A percentile compares a stretch with the other conserved stretches of the same genome.
These are phyloP conservation scores for Astyanax mexicanus DNA, from an alignment of 2,797 vertebrate genomes.

Conservation along the genomic window DNA sequence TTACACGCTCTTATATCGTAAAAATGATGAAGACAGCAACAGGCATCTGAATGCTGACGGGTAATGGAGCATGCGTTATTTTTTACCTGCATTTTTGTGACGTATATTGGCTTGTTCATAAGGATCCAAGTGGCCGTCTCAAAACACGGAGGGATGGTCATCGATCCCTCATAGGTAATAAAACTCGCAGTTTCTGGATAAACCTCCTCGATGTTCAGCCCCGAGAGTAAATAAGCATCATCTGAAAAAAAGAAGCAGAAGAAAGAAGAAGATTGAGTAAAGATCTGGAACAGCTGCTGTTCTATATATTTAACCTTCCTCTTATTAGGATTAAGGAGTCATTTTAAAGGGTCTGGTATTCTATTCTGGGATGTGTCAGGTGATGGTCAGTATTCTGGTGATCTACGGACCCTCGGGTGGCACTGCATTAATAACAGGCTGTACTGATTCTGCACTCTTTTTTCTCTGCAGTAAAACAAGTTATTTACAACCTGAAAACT, in stretches of 20 bases:
- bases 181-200: conserved; percentile 97
- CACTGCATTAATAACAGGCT: too few relatives aligned
- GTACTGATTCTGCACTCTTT: too few relatives aligned
- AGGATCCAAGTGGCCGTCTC: conserved; percentile 98
- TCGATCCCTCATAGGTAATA: conserved; percentile 97
- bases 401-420: too few relatives aligned
- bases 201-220: conserved; percentile 95
- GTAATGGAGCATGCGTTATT: not conserved
- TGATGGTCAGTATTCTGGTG: too few relatives aligned
- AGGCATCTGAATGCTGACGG: not conserved
- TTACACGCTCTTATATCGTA: too few relatives aligned
- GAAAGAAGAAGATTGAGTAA: not conserved
- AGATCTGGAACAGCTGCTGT: conserved; percentile 4
- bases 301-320: not conserved
- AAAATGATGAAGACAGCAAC: too few relatives aligned
- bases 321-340: too few relatives aligned
- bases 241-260: conserved; percentile 79
- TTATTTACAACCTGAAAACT: too few relatives aligned
- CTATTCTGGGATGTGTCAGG: too few relatives aligned
- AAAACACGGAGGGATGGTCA: conserved; percentile 97
- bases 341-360: too few relatives aligned
- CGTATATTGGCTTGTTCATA: conserved; percentile 99
- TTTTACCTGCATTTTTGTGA: conserved; percentile 98
- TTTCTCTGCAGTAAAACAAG: too few relatives aligned
- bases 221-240: conserved; percentile 95